phyloP scores from a whole-genome alignment of 2,113 vertebrate genomes.

The Tonatia bakeri region DNA sequence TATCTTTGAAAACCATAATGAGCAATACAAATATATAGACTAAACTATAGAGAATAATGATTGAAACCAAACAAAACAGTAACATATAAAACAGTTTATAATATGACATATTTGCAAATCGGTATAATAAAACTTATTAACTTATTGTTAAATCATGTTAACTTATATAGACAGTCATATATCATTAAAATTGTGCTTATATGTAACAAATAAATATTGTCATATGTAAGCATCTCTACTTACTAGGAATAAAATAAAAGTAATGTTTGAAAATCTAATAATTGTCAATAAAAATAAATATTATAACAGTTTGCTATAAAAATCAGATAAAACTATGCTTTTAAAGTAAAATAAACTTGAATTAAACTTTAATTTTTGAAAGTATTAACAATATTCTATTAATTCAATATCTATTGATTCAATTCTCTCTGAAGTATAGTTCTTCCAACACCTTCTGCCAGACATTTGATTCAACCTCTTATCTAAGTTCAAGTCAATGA shows the following conservation, averaged over 20 bases:
- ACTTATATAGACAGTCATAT: background rate
- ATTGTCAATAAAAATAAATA: background rate
- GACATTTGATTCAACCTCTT: background rate
- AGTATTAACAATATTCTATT: slow-evolving; percentile 9
- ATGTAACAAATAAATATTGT: background rate
- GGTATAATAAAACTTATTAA: background rate
- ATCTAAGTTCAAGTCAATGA: background rate
- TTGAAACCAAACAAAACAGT: background rate
- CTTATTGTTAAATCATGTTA: too few species aligned
- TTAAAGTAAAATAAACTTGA: slow-evolving; percentile 19
- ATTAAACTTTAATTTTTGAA: slow-evolving; percentile 37
- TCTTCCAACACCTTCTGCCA: slow-evolving; percentile 10
- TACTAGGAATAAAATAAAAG: background rate
- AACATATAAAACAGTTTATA: background rate
- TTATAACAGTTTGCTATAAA: background rate
- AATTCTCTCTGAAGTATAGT: background rate
- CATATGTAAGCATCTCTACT: background rate
- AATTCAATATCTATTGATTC: background rate
- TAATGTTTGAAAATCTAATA: slow-evolving; percentile 15
- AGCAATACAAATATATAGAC: background rate
- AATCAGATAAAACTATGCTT: background rate
- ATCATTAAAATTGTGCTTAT: background rate
- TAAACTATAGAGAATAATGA: background rate
- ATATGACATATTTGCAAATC: background rate
- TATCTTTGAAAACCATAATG: background rate